A percentile compares a stretch with the other conserved stretches of the same genome.
Conservation (phyloP, 92 coral and sea anemone genomes). For the Phenganax subtilis region DNA sequence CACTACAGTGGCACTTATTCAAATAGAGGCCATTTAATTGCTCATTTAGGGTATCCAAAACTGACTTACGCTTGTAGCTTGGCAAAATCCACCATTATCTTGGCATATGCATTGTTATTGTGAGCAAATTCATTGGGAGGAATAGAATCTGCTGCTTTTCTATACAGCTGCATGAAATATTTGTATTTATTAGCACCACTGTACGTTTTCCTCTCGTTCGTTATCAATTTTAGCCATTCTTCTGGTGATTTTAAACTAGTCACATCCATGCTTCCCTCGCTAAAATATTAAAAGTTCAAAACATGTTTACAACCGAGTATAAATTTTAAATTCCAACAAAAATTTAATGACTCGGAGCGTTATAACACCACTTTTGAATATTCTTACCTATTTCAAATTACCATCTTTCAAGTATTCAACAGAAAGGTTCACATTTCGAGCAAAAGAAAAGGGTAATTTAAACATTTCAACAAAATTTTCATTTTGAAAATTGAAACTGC, state of each 20-base stretch:
- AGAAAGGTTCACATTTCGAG: no score
- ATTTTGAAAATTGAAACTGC: no score
- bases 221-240: conserved; percentile 78
- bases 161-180: conserved; percentile 55
- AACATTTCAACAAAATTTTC: no score
- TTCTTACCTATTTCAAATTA: no score
- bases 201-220: conserved; percentile 38
- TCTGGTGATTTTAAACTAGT: conserved; percentile 56
- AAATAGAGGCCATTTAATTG: no score
- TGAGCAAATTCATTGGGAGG: conserved; percentile 66
- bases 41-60: not conserved
- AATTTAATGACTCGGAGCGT: no score
- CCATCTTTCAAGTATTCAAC: no score
- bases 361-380: no score
- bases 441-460: no score
- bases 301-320: not conserved
- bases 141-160: conserved; percentile 64
- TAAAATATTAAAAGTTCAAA: not conserved
- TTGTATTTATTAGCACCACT: conserved; percentile 46
- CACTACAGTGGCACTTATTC: no score
- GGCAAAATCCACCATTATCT: conserved; percentile 81
- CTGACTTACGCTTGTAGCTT: conserved; percentile 79
- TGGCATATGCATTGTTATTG: conserved; percentile 70
- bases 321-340: no score
- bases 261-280: conserved; percentile 13